Evolutionary conservation across 2,888 invertebrate species (phyloP).

Genomic region (Patella caerulea): DNA sequence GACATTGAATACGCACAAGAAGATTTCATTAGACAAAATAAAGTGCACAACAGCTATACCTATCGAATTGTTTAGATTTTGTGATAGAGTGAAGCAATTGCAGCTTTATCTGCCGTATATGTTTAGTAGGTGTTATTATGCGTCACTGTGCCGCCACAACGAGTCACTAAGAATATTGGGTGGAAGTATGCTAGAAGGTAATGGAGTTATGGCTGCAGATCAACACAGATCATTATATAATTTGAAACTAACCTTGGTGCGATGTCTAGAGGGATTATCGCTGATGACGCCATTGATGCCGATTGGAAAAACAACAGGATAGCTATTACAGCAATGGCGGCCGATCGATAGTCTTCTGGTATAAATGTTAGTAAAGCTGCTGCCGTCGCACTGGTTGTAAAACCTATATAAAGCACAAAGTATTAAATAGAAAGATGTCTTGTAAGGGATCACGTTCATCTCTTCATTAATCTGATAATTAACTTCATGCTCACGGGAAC

Average conservation of each 20-base stretch:
- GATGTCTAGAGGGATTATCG: conserved; percentile 18
- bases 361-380: conserved; percentile 4
- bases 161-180: too few relatives aligned
- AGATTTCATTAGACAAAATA: too few relatives aligned
- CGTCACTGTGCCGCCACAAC: too few relatives aligned
- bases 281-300: conserved; percentile 13
- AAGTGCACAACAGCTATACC: too few relatives aligned
- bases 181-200: too few relatives aligned
- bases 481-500: too few relatives aligned
- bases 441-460: too few relatives aligned
- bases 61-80: too few relatives aligned
- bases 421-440: background rate
- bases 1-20: too few relatives aligned
- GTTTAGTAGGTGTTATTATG: background rate
- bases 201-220: too few relatives aligned
- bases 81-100: background rate
- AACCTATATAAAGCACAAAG: background rate
- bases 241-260: conserved; percentile 14
- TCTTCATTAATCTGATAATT: too few relatives aligned
- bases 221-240: too few relatives aligned
- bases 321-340: conserved; percentile 9
- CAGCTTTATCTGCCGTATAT: background rate
- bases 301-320: conserved; percentile 21
- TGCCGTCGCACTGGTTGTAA: conserved; percentile 2
- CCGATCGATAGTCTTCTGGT: background rate